A percentile compares a stretch with the other conserved stretches of the same genome.
phyloP scores from a whole-genome alignment of 2,113 vertebrate genomes.

The Thunnus thynnus region DNA sequence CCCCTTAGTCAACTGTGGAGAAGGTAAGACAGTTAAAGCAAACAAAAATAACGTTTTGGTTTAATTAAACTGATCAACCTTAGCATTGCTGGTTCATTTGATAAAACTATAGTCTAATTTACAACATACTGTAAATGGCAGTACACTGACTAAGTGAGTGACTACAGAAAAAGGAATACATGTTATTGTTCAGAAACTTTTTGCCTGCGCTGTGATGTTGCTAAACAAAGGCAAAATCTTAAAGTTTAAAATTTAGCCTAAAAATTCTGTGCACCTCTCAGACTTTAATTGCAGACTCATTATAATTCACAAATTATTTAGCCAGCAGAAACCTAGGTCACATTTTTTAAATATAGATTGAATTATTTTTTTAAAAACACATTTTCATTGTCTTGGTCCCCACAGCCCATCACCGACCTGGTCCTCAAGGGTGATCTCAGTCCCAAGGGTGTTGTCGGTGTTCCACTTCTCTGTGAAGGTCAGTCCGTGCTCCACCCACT shows the following conservation, averaged over 20 bases:
- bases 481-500: conserved; percentile 94
- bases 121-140: neutral
- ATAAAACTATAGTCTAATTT: neutral
- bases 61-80: too few species aligned
- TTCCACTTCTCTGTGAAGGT: conserved; percentile 99
- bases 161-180: neutral
- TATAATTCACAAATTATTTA: neutral
- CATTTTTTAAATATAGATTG: neutral
- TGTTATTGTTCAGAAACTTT: neutral
- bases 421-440: conserved; percentile 93
- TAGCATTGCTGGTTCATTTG: too few species aligned
- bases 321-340: neutral
- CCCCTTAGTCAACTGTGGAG: conserved; percentile 89
- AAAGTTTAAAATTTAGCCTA: neutral
- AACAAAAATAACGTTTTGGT: too few species aligned
- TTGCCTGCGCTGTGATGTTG: too few species aligned
- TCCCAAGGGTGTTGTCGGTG: conserved; percentile 96
- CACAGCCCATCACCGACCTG: conserved; percentile 50
- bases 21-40: neutral
- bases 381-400: neutral
- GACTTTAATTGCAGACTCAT: neutral
- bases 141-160: neutral
- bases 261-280: neutral
- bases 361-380: neutral
- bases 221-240: neutral